Evolutionary conservation across 2,888 invertebrate genomes (phyloP).

Genomic region (Leptopilina syphax): DNA sequence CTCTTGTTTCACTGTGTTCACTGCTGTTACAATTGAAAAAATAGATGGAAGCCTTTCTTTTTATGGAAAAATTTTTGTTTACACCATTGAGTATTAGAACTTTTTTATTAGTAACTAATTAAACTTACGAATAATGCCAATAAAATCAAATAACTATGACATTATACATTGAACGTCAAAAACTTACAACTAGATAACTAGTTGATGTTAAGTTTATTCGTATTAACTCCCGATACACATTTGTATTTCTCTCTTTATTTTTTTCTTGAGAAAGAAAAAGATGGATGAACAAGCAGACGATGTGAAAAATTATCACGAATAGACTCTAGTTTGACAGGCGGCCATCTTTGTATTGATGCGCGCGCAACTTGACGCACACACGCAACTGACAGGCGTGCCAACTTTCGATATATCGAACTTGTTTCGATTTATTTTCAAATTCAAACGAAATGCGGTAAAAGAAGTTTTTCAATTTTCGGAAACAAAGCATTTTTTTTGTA

Average conservation of each 20-base stretch:
- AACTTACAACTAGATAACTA: not conserved
- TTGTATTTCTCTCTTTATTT: too few relatives aligned
- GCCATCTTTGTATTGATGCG: not conserved
- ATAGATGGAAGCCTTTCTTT: not conserved
- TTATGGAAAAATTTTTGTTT: not conserved
- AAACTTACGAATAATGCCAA: not conserved
- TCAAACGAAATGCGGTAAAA: not conserved
- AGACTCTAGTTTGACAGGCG: not conserved
- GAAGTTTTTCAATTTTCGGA: not conserved
- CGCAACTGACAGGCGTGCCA: not conserved
- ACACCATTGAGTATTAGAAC: not conserved
- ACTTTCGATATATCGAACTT: not conserved
- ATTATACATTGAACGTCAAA: not conserved
- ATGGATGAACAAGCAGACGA: too few relatives aligned
- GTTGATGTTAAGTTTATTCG: too few relatives aligned
- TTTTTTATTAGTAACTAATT: not conserved
- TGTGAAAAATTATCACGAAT: too few relatives aligned
- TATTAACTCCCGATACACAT: too few relatives aligned
- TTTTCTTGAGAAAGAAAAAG: too few relatives aligned
- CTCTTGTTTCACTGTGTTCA: not conserved
- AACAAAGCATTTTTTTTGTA: too few relatives aligned
- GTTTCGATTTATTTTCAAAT: not conserved
- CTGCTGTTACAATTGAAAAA: not conserved
- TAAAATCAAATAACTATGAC: not conserved
- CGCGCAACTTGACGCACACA: not conserved